Evolutionary conservation across 2,113 vertebrate species (phyloP).

Genomic region (Dolichallabes microphthalmus): DNA sequence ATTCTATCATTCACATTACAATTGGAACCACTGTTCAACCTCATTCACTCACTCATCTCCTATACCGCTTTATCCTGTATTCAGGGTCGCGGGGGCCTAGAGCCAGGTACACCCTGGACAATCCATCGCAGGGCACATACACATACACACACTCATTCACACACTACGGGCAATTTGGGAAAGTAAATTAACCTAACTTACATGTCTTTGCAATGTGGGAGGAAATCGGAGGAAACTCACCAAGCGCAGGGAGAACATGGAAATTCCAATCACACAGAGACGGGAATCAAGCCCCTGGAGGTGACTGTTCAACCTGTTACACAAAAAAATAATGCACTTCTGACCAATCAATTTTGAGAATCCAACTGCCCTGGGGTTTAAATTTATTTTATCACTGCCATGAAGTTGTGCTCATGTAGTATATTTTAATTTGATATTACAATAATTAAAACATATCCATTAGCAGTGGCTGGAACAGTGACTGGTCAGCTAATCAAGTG

Average conservation of each 20-base stretch:
- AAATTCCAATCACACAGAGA: no score
- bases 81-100: no score
- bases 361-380: not conserved
- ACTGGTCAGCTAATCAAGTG: not conserved
- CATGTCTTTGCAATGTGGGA: no score
- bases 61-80: no score
- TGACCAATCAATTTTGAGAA: not conserved
- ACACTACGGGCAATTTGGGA: no score
- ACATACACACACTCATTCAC: no score
- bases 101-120: no score
- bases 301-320: not conserved
- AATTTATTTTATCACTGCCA: not conserved
- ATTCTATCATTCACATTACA: not conserved
- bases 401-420: not conserved
- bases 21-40: not conserved
- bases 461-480: not conserved
- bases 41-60: not conserved
- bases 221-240: no score
- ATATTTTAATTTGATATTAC: not conserved
- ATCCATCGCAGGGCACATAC: no score
- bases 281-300: no score
- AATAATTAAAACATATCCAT: not conserved
- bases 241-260: no score
- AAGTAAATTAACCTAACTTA: no score
- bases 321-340: not conserved